phyloP scores from a whole-genome alignment of 2,888 invertebrate genomes.

The Zygaena filipendulae region DNA sequence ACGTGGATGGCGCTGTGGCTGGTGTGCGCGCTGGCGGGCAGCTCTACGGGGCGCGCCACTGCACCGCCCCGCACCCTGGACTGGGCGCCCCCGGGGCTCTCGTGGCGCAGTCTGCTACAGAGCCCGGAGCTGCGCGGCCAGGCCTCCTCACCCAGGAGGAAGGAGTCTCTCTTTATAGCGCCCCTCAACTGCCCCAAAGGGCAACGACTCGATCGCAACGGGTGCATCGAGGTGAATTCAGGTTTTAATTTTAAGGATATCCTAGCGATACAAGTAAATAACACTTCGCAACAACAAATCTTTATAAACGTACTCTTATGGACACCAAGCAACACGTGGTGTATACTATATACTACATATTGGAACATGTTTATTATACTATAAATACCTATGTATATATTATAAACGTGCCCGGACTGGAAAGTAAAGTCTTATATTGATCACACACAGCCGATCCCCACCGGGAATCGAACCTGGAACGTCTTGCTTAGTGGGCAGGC shows the following conservation, averaged over 20 bases:
- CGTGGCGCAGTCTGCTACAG: constrained; percentile 74
- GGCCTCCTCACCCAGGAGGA: constrained; percentile 66
- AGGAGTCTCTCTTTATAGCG: constrained; percentile 78
- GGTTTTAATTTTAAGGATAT: background rate
- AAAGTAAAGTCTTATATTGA: too few species aligned
- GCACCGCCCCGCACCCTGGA: constrained; percentile 53
- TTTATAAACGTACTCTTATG: too few species aligned
- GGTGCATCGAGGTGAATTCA: constrained; percentile 64
- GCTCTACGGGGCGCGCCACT: constrained; percentile 34
- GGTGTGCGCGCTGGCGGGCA: constrained; percentile 51
- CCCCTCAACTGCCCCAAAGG: constrained; percentile 69
- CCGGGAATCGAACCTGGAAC: too few species aligned
- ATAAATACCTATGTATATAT: too few species aligned
- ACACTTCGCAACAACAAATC: too few species aligned
- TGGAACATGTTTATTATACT: too few species aligned
- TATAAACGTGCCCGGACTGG: too few species aligned
- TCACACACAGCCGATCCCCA: too few species aligned
- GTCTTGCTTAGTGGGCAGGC: too few species aligned
- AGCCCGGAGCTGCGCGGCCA: constrained; percentile 62
- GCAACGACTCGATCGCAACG: constrained; percentile 68
- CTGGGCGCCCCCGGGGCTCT: constrained; percentile 69
- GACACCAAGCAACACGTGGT: too few species aligned
- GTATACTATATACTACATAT: too few species aligned
- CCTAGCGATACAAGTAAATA: constrained; percentile 1
- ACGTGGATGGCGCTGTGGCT: constrained; percentile 54